Evolutionary conservation across 53 echinoderm and acorn worm species (phyloP).

Genomic region (Apostichopus leukothele): DNA sequence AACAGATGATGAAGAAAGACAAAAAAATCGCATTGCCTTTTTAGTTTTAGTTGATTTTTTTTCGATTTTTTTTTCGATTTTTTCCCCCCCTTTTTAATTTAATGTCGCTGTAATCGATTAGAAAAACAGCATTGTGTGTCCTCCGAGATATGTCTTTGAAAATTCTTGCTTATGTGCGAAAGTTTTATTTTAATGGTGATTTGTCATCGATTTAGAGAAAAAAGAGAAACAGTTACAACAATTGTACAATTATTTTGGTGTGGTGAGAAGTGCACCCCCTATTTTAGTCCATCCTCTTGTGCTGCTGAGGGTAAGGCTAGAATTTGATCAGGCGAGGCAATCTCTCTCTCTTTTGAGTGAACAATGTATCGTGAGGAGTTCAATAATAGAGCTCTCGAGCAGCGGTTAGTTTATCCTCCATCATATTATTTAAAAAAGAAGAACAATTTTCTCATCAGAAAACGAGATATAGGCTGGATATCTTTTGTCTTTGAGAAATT

Average conservation of each 20-base stretch:
- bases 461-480: background rate
- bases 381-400: background rate
- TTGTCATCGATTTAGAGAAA: background rate
- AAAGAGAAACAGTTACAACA: background rate
- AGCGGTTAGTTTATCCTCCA: background rate
- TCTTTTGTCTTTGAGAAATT: background rate
- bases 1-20: too few relatives aligned
- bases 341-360: background rate
- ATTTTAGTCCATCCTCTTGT: background rate
- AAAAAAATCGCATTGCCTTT: too few relatives aligned
- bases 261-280: background rate
- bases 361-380: background rate
- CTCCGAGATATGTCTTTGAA: background rate
- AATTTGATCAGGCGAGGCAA: background rate
- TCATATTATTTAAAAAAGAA: slow-evolving; percentile 8
- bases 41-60: background rate
- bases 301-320: background rate
- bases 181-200: background rate
- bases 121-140: background rate
- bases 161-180: background rate
- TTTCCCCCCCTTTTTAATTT: background rate
- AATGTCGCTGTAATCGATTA: slow-evolving; percentile 1
- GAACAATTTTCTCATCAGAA: background rate
- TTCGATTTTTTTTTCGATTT: background rate
- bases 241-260: background rate